Conservation (phyloP, 2,888 invertebrate species). For the Ophioninae sp. region DNA sequence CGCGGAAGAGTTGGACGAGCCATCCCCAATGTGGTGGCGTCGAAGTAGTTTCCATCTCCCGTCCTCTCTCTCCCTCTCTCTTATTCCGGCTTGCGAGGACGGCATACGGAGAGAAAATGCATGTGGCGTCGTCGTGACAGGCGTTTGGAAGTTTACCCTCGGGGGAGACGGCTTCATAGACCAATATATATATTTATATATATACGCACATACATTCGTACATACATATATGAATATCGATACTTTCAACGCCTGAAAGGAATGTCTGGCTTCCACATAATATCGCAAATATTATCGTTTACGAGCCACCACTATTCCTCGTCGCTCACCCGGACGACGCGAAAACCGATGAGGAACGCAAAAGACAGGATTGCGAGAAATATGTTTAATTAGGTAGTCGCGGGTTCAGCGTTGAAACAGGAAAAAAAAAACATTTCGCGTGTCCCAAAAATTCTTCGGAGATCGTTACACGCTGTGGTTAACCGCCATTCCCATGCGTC, state of each 20-base stretch:
- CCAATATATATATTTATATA: neutral
- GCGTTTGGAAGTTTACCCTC: conserved; percentile 52
- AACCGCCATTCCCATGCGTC: neutral
- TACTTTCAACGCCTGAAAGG: conserved; percentile 24
- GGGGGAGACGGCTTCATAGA: conserved; percentile 46
- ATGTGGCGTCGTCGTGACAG: conserved; percentile 50
- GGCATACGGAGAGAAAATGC: conserved; percentile 36
- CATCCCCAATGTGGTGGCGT: conserved; percentile 37
- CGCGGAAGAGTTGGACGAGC: conserved; percentile 49
- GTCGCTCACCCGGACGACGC: neutral
- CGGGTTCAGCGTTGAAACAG: neutral
- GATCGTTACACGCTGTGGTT: neutral
- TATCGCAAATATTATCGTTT: conserved; percentile 40
- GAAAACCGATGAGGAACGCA: neutral
- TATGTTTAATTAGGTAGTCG: neutral
- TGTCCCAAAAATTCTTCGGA: neutral
- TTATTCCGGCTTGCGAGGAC: neutral
- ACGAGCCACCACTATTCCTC: neutral
- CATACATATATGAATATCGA: neutral
- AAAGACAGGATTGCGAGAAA: neutral
- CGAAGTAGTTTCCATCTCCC: conserved; percentile 7
- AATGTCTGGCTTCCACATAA: conserved; percentile 26
- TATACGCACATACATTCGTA: neutral
- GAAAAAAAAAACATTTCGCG: neutral
- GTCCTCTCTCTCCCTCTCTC: neutral